Percentiles rank a stretch among this genome's conserved stretches.
Evolutionary conservation across 2,113 vertebrate genomes (phyloP).

Genomic region (Onychostoma macrolepis): DNA sequence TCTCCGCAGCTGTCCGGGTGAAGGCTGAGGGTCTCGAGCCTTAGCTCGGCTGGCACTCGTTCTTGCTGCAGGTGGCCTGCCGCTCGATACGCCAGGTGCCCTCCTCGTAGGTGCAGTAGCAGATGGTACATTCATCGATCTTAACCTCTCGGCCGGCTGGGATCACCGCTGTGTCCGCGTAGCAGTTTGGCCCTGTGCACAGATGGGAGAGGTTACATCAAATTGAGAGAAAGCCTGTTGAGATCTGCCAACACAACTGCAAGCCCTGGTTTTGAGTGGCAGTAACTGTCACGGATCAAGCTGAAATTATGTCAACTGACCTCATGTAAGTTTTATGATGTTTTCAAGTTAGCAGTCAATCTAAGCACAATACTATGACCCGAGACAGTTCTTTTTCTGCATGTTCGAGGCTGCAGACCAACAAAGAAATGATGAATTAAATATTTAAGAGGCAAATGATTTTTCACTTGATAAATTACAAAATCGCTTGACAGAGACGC

Average conservation of each 20-base stretch:
- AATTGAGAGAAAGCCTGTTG: neutral
- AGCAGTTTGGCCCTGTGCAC: constrained; percentile 93
- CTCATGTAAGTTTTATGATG: constrained; percentile 15
- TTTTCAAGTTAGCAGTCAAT: constrained; percentile 19
- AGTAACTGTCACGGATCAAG: neutral
- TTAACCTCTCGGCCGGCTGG: constrained; percentile 95
- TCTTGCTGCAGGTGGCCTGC: constrained; percentile 95
- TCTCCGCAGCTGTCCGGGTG: constrained; percentile 61
- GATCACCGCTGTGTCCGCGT: constrained; percentile 92
- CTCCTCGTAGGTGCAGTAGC: constrained; percentile 97
- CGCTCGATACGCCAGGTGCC: constrained; percentile 95
- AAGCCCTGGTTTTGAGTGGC: constrained; percentile 23
- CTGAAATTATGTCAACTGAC: neutral
- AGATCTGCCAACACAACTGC: neutral
- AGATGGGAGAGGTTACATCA: constrained; percentile 23
- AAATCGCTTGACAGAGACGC: neutral
- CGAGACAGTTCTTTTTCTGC: neutral
- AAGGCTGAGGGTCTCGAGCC: constrained; percentile 63
- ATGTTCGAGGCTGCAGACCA: neutral
- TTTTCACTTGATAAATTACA: neutral
- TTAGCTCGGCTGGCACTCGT: constrained; percentile 94
- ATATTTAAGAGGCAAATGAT: neutral
- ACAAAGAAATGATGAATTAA: neutral
- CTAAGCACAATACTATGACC: neutral
- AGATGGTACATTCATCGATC: constrained; percentile 95